Base-by-base conservation (phyloP, 2,797 vertebrate species). In the Falco columbarius region DNA sequence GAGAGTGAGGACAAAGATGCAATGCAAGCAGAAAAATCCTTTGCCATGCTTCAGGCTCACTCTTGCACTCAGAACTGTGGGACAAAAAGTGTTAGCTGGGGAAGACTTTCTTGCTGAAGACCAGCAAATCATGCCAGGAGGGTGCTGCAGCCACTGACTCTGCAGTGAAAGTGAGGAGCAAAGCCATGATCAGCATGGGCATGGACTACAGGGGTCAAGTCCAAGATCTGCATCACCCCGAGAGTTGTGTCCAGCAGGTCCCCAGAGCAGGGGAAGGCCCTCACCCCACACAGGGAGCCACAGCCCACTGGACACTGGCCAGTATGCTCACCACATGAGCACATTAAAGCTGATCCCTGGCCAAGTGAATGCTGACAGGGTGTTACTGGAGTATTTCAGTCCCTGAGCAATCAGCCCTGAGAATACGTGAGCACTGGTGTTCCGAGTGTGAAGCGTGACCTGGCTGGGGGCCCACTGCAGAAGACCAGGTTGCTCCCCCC, bases 351-450 rank as follows among this genome's bases (percentile, higher is more conserved):
- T 70, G 47, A 24, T 72, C 30, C 17, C 38, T 68, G 66, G 44
- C 46, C 54, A 56, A 21, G 32, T 1, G 12, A 52, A 24, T 1
- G 3, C 12, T 40, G 14, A 7, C 6, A 7, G 38, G 27, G 24
- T 80, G 21, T 49, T n/a, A 9, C 7, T 30, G 20, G 18, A 23
- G 3, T 29, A 32, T 77, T 62, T 75, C 5, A 34, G 51, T 34
- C 7, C 9, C 52, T 52, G 42, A 49, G 58, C 14, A 62, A 23
- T 14, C 17, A 18, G 1, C 7, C 18, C 15, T n/a, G 52, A 21
- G 21, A n/a, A n/a, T 21, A 12, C 0, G 0, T 14, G 54, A 66
- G 40, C 0, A 0, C 15, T 34, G 17, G 32, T 56, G 46, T 16
- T 23, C 16, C 0, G 3, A 32, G 12, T 9, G 14, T 15, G 17